Evolutionary conservation across 2,888 invertebrate species (phyloP), one percentile per base, ranked within the genome.

Genomic region (Drosophila picticornis): DNA sequence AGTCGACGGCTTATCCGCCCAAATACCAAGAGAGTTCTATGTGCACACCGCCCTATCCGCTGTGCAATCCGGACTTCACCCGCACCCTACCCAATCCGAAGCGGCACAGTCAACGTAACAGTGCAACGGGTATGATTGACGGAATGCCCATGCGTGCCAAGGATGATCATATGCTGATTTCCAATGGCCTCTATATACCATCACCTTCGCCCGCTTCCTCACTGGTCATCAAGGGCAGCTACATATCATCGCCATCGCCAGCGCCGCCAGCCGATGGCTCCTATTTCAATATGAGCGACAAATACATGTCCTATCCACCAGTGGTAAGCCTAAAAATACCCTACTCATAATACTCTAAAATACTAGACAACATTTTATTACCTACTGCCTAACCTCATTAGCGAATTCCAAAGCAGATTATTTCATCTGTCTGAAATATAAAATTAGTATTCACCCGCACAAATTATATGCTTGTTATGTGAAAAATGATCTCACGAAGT

Each of bases 281-380:
- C 10, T 92, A 92, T 66, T 92, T 92, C 36, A 92, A 92, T 68
- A 92, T 92, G 92, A 93, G 92, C 76, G 93, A 92, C 81, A 92
- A 93, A 70, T 92, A 92, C 65, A 90, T 92, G 75, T 92, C 92
- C 72, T 92, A 92, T 89, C 92, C 92, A 59, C 92, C 92, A 60
- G 93, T 92, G 92, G 92, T 92, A 80, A 91, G 91, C 56, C 22
- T 7, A 66, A 36, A n/a, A 11, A 51, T 3, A 27, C 11, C 29
- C n/a, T 51, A 11, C 27, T 51, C 6, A 13, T 3, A 25, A n/a
- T 5, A 40, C 40, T 40, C n/a, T 7, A 7, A 36, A 19, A 36
- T 36, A 7, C 7, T 36, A 36, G 7, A 36, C 4, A 22, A 13
- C 32, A 32, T 16, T 4, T 32, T 11, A 32, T 31, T 22, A 52